Percentiles rank a stretch among this genome's conserved stretches.
Conservation (phyloP, 2,113 vertebrate genomes). For the Phaethon lepturus region DNA sequence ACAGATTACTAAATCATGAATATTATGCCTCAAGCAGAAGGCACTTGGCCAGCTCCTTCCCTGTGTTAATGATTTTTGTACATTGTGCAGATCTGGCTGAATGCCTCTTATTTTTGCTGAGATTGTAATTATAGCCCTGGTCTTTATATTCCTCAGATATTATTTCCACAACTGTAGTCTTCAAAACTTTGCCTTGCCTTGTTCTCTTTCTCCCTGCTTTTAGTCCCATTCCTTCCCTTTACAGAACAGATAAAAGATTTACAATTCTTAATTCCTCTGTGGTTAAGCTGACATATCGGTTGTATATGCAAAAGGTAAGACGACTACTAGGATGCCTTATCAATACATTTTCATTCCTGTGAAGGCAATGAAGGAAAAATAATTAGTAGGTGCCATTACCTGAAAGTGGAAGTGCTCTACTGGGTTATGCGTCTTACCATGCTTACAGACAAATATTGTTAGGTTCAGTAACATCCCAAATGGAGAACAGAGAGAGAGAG, state of each 20-base stretch:
- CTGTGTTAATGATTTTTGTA: constrained; percentile 43
- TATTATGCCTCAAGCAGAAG: constrained; percentile 17
- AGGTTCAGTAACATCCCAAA: constrained; percentile 35
- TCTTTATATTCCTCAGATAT: not conserved
- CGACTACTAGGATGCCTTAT: not conserved
- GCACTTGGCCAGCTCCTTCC: constrained; percentile 27
- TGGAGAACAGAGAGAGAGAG: not conserved
- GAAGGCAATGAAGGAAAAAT: constrained; percentile 28
- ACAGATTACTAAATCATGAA: constrained; percentile 32
- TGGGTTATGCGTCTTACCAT: not conserved
- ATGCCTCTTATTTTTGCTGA: constrained; percentile 36
- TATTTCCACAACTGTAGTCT: not conserved
- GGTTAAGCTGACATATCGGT: not conserved
- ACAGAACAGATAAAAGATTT: not conserved
- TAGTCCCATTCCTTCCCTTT: not conserved
- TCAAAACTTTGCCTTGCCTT: not conserved
- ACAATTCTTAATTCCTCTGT: not conserved
- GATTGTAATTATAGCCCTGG: constrained; percentile 7
- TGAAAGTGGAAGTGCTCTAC: constrained; percentile 27
- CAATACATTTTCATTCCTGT: constrained; percentile 6
- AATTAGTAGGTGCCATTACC: constrained; percentile 7
- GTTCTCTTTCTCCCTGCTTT: not conserved
- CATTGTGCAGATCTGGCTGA: constrained; percentile 29
- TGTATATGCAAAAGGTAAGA: not conserved
- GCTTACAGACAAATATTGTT: constrained; percentile 11